Evolutionary conservation across 1,140 invertebrate genomes (phyloP), one percentile per base, ranked within the genome.

Genomic region (Drosophila funebris): DNA sequence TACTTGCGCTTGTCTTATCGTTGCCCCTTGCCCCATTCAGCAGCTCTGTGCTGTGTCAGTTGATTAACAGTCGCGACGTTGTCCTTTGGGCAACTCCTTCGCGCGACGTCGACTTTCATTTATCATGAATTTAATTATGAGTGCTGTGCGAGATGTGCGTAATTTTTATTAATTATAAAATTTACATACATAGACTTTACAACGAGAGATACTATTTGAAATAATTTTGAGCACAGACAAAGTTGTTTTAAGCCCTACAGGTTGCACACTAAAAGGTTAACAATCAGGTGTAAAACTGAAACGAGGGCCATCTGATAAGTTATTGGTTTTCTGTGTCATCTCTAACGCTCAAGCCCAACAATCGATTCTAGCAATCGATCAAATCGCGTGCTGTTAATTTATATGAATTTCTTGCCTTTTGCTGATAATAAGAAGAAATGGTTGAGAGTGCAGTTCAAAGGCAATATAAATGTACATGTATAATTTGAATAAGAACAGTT

Each of bases 41-140:
- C 31, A 52, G 44, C 22, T 33, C n/a, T 41, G 27, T 46, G 57
- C 80, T 77, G 68, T 64, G 76, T 77, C 61, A 84, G 76, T 81
- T 87, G 82, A 85, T 85, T 85, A 85, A 75, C 73, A 69, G 79
- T 31, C 72, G 66, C 58, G 66, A 31, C 75, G 53, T 61, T 74
- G 37, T 46, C 64, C 53, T 52, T 68, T 60, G 24, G 70, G 29
- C 54, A 50, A 68, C 70, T 73, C 52, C 48, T 53, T 60, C 27
- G 36, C 20, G 16, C 29, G 56, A 58, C 60, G 44, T 57, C 77
- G 48, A 53, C 66, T 78, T 66, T 57, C 73, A 73, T 79, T 77
- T 63, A 68, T 76, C 76, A 76, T 16, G 54, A 71, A 85, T 87
- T 85, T 85, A 85, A 85, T 85, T 81, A 87, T 62, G 62, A 56